Base-by-base conservation (phyloP, 1,140 invertebrate species). In the Cherax destructor region DNA sequence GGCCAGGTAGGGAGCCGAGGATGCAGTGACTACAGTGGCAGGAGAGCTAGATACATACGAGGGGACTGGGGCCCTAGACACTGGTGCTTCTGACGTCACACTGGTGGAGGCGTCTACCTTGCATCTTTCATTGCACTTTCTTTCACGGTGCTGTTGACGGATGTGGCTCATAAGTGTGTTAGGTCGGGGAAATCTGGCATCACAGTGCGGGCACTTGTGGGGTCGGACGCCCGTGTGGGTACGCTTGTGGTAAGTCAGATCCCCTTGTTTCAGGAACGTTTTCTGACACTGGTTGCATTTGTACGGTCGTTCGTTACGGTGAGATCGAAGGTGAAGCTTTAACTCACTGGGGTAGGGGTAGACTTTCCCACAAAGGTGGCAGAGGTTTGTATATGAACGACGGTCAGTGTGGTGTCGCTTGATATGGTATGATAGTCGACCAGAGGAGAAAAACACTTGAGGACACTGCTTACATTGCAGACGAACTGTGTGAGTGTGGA, bases 161-260 rank as follows among this genome's bases (percentile, higher is more conserved):
- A 91, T 91, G 78, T 91, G 90, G 72, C 80, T 86, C 90, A 81
- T 91, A n/a, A 91, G 90, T 4, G 90, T 91, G 30, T 87, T 91
- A n/a, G 90, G 90, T 9, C 90, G 83, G 0, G 90, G 90, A 21
- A 91, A 91, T 69, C 90, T 77, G 10, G 90, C 90, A 41, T 87
- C 84, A 89, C 95, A 95, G 49, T 94, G 94, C 1, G 94, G 93
- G 86, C 95, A 95, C 72, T 94, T 93, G 89, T 94, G 94, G 3
- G 94, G 94, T 86, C 94, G 94, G 21, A 94, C 93, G 4, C 94
- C 94, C 5, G 93, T 94, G 92, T 94, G 94, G 13, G 94, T 94
- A 47, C 94, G 93, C 72, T 94, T 93, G 52, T 94, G 94, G 52
- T 93, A 93, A 11, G 93, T 92, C n/a, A 94, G 86, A 52, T 91